These are phyloP conservation scores for Agrotis puta DNA, from an alignment of 2,888 invertebrate species.

Conservation along the genomic window DNA sequence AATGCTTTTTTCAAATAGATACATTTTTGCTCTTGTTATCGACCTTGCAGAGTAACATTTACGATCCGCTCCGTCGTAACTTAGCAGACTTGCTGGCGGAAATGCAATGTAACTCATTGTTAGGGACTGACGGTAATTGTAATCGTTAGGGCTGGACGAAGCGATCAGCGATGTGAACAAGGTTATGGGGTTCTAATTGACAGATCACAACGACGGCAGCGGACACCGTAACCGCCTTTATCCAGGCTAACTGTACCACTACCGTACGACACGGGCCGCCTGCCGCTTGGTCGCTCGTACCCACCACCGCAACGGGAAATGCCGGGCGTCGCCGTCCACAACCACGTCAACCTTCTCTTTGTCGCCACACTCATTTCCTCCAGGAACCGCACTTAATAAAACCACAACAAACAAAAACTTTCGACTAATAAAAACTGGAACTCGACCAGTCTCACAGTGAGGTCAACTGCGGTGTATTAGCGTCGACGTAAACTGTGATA, in stretches of 20 bases:
- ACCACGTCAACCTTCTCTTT: conserved; percentile 70
- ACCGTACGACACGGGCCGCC: conserved; percentile 81
- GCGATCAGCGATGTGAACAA: conserved; percentile 80
- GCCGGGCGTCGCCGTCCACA: conserved; percentile 68
- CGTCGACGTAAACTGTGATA: conserved; percentile 51
- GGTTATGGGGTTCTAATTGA: conserved; percentile 85
- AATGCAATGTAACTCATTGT: conserved; percentile 61
- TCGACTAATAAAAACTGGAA: conserved; percentile 60
- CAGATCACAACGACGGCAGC: conserved; percentile 80
- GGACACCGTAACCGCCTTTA: conserved; percentile 82
- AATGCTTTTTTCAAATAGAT: conserved; percentile 63
- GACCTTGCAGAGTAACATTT: conserved; percentile 65
- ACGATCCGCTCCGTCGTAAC: conserved; percentile 51
- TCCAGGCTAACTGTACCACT: conserved; percentile 85
- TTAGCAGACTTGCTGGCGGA: conserved; percentile 50
- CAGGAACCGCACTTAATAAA: conserved; percentile 76
- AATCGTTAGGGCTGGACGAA: conserved; percentile 74
- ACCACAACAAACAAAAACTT: conserved; percentile 76
- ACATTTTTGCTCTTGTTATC: conserved; percentile 69
- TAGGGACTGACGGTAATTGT: conserved; percentile 67
- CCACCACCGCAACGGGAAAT: conserved; percentile 84
- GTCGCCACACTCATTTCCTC: conserved; percentile 80
- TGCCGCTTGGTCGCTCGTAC: conserved; percentile 68
- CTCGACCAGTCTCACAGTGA: conserved; percentile 66
- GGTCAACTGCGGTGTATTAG: conserved; percentile 38